Conservation (phyloP, 1,140 invertebrate species). For the Drosophila erecta region DNA sequence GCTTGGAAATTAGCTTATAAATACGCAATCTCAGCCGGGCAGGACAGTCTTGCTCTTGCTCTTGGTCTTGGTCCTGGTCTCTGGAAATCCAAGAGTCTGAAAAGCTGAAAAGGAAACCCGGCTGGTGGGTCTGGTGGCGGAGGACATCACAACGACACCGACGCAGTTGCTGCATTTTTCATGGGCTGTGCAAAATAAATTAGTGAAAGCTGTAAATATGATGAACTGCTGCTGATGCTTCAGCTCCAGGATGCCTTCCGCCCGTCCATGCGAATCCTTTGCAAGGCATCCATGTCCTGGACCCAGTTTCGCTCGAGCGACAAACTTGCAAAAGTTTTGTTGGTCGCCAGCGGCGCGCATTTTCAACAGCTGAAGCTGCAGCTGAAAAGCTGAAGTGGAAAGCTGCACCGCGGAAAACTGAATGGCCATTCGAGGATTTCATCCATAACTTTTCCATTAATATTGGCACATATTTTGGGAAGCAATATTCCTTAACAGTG, state of each 20-base stretch:
- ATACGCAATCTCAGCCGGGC: conserved; percentile 66
- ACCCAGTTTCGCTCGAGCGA: conserved; percentile 68
- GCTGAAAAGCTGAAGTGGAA: conserved; percentile 56
- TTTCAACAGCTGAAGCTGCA: conserved; percentile 63
- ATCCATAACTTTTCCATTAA: too few species aligned
- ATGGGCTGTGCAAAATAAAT: conserved; percentile 77
- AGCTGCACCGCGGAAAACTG: conserved; percentile 5
- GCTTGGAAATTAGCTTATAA: conserved; percentile 77
- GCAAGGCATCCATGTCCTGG: conserved; percentile 38
- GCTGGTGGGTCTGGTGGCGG: conserved; percentile 23
- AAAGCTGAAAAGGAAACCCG: conserved; percentile 30
- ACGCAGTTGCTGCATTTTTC: conserved; percentile 68
- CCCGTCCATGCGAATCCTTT: not conserved
- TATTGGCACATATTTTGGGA: too few species aligned
- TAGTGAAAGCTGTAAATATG: conserved; percentile 80
- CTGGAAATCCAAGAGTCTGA: not conserved
- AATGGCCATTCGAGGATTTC: too few species aligned
- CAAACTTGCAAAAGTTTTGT: conserved; percentile 66
- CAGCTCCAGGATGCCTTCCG: conserved; percentile 12
- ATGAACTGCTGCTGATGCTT: conserved; percentile 65
- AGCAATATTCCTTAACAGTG: too few species aligned
- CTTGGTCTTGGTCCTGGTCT: not conserved
- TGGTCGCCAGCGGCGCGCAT: conserved; percentile 67
- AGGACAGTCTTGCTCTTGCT: conserved; percentile 19
- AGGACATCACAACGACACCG: conserved; percentile 30